Evolutionary conservation across 2,888 invertebrate species (phyloP), one percentile per base, ranked within the genome.

Genomic region (Geotrupes spiniger): DNA sequence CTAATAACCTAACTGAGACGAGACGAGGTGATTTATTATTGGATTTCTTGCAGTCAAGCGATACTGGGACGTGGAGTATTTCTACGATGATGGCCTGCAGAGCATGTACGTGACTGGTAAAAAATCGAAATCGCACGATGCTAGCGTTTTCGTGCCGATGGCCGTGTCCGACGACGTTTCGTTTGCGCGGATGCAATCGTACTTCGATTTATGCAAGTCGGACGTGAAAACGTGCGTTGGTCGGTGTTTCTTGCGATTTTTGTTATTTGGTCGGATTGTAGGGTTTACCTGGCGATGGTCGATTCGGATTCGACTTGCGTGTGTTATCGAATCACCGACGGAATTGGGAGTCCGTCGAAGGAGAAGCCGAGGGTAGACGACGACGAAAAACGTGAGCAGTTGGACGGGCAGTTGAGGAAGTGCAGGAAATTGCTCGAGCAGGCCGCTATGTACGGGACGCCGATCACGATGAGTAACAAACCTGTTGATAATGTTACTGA

Each of bases 41-140:
- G 36, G 15, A 12, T 36, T 45, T 28, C 4, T 52, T 57, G 62
- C 26, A 74, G 73, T 72, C 12, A 77, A 73, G 56, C 66, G 66
- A 53, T 73, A 75, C 42, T 75, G 75, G 72, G 69, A 76, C 56
- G 72, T 78, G 2, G 61, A 71, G 26, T 76, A 77, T 55, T 68
- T 69, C 15, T 76, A 70, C 51, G 66, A 72, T 11, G 48, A 68
- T n/a, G 52, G 52, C 4, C 51, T 76, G 8, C 64, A 74, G 48
- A 58, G 71, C 33, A 60, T 77, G 26, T 74, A 75, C 49, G 63
- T 78, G 14, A 70, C 69, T 46, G 78, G 71, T 1, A 73, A 65
- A 54, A 71, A 67, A 51, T 63, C 54, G 1, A 70, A 71, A 58
- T 57, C 64, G 10, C 65, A 64, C 5, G 55, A 61, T 8, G 42